Conservation (phyloP, 2,113 vertebrate genomes). For the Leucopternis melanops region DNA sequence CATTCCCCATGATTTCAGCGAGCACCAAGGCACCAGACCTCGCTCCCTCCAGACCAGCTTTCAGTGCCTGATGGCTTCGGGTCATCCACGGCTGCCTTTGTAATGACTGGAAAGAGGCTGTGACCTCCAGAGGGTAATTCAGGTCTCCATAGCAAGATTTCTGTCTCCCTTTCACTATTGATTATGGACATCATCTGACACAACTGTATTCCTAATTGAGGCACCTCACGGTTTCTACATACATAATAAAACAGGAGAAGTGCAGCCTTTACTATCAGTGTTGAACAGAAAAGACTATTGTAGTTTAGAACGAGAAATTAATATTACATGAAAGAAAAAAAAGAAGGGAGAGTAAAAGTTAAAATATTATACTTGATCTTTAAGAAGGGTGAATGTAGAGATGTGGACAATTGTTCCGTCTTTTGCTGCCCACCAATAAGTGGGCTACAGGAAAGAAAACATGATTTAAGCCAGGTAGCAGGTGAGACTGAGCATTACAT, state of each 20-base stretch:
- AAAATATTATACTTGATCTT: not conserved
- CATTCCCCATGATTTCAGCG: not conserved
- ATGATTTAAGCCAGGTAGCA: not conserved
- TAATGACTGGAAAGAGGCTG: not conserved
- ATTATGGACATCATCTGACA: not conserved
- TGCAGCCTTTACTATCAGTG: not conserved
- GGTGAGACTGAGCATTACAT: not conserved
- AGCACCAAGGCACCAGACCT: not conserved
- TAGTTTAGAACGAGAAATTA: not conserved
- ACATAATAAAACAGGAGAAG: not conserved
- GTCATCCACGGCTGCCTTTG: rapidly evolving
- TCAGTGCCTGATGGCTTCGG: not conserved
- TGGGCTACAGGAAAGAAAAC: not conserved
- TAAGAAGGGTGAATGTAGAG: not conserved
- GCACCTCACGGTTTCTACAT: not conserved
- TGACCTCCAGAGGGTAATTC: not conserved
- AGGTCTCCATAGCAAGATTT: not conserved
- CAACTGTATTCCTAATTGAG: not conserved
- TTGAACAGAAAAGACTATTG: not conserved
- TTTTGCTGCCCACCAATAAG: not conserved
- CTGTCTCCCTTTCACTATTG: not conserved
- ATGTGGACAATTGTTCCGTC: not conserved
- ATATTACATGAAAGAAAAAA: not conserved
- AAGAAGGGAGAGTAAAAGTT: not conserved
- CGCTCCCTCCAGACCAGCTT: not conserved